These are phyloP conservation scores for Pheosia tremula DNA, from an alignment of 2,888 invertebrate species.

Conservation along the genomic window DNA sequence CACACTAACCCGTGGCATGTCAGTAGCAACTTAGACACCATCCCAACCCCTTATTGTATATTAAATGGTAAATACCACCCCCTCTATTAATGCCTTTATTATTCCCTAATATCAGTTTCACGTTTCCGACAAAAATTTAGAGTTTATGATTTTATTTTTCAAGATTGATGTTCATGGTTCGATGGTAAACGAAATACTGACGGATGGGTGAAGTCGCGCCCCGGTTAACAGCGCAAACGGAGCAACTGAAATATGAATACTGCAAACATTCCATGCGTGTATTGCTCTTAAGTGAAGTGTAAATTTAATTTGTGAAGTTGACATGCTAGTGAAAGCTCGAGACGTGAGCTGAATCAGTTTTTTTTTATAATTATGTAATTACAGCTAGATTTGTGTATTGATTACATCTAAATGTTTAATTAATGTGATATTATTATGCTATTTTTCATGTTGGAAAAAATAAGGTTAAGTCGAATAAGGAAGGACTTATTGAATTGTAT, in stretches of 20 bases:
- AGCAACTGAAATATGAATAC: slow-evolving; percentile 68
- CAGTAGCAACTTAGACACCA: slow-evolving; percentile 60
- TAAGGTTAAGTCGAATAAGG: too few relatives aligned
- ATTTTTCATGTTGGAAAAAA: too few relatives aligned
- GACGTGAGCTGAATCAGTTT: slow-evolving; percentile 8
- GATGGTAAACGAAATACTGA: slow-evolving; percentile 62
- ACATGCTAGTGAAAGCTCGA: slow-evolving; percentile 52
- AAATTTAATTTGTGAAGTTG: slow-evolving; percentile 71
- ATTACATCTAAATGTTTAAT: not conserved
- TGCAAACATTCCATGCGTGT: slow-evolving; percentile 67
- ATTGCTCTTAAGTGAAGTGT: slow-evolving; percentile 61
- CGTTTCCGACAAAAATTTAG: slow-evolving; percentile 12
- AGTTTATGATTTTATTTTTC: slow-evolving; percentile 20
- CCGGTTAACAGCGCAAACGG: slow-evolving; percentile 70
- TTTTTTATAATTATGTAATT: not conserved
- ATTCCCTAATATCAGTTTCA: slow-evolving; percentile 22
- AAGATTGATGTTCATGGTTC: slow-evolving; percentile 50
- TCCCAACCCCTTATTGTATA: slow-evolving; percentile 31
- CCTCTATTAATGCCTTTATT: slow-evolving; percentile 12
- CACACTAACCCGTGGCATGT: slow-evolving; percentile 66
- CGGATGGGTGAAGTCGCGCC: slow-evolving; percentile 51
- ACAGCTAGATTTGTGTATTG: not conserved
- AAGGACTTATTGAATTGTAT: not conserved
- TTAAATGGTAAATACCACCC: slow-evolving; percentile 11
- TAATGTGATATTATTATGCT: too few relatives aligned